phyloP scores from a whole-genome alignment of 1,140 invertebrate species.

The Drosophila watanabei region DNA sequence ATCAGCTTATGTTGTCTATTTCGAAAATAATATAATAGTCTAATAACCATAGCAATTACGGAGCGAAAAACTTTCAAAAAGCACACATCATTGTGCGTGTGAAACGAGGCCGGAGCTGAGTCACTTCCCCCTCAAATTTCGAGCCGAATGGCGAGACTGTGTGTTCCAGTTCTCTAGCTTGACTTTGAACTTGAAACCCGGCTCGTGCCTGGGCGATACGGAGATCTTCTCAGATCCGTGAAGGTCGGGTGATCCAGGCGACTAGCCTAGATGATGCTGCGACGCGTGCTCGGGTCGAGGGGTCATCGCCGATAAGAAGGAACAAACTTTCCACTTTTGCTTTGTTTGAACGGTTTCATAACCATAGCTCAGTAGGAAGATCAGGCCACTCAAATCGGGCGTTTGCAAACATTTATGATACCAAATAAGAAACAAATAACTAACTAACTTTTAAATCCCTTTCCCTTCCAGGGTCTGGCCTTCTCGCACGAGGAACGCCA shows the following conservation, averaged over 20 bases:
- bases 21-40: constrained; percentile 4
- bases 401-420: background rate
- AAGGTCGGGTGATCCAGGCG: constrained; percentile 36
- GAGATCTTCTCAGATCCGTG: constrained; percentile 16
- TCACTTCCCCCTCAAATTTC: constrained; percentile 23
- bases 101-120: constrained; percentile 88
- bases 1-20: constrained; percentile 8
- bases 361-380: background rate
- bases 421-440: background rate
- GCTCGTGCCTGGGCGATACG: constrained; percentile 4
- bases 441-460: background rate
- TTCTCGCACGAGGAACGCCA: constrained; percentile 91
- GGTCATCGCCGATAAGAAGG: constrained; percentile 19
- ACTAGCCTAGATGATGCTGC: background rate
- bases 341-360: constrained; percentile 24
- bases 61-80: constrained; percentile 45
- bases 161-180: constrained; percentile 7
- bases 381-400: constrained; percentile 15
- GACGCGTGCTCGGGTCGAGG: constrained; percentile 31
- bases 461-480: constrained; percentile 52
- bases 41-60: constrained; percentile 30
- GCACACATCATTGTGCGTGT: constrained; percentile 87
- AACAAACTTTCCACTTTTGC: constrained; percentile 34
- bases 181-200: constrained; percentile 59
- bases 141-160: constrained; percentile 15